Conservation (phyloP, 2,888 invertebrate genomes). For the Bruchidius siliquastri region DNA sequence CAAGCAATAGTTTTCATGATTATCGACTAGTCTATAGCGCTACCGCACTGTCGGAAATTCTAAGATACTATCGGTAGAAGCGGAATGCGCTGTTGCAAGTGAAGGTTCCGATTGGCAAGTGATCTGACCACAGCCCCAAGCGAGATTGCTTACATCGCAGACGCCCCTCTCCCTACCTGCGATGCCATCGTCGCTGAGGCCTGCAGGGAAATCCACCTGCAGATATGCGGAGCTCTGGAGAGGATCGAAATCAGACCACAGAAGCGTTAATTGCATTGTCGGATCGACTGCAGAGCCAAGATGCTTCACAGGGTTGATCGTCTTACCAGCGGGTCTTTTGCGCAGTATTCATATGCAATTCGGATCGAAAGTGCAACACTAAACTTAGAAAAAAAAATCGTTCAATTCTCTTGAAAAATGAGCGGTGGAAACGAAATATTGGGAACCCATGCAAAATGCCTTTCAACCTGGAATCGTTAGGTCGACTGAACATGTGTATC, state of each 20-base stretch:
- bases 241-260: not conserved
- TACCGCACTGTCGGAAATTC: not conserved
- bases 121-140: not conserved
- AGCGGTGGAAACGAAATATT: no score
- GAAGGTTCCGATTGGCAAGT: not conserved
- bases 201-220: not conserved
- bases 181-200: not conserved
- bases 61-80: not conserved
- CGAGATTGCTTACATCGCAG: not conserved
- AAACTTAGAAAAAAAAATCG: no score
- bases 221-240: not conserved
- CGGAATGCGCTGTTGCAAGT: not conserved
- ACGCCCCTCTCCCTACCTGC: not conserved
- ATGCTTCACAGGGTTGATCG: not conserved
- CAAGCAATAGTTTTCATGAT: no score
- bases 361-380: no score
- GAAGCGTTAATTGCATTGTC: not conserved
- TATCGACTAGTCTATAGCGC: no score
- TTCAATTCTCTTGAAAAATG: no score
- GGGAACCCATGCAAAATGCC: no score
- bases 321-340: no score
- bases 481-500: no score
- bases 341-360: no score
- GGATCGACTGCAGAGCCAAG: not conserved
- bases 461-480: no score